These are phyloP conservation scores for Helogale parvula DNA, from an alignment of 2,113 vertebrate genomes.

Conservation along the genomic window DNA sequence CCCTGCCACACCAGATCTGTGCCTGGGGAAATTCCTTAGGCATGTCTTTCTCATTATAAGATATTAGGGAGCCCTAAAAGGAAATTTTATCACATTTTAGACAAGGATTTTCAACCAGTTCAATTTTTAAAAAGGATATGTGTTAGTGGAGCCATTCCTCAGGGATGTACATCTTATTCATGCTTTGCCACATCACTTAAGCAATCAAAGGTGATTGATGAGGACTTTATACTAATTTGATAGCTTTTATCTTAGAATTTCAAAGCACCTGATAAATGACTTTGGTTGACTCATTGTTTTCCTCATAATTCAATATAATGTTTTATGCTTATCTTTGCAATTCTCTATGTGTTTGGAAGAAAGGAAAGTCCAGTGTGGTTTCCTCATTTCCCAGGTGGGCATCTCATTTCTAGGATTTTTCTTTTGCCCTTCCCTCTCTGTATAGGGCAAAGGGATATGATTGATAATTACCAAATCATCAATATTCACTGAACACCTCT, in stretches of 20 bases:
- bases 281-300: conserved; percentile 45
- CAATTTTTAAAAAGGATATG: neutral
- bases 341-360: neutral
- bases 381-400: neutral
- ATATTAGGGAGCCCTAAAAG: neutral
- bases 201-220: conserved; percentile 17
- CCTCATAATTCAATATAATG: neutral
- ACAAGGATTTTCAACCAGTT: neutral
- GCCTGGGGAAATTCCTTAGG: neutral
- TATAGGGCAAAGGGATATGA: neutral
- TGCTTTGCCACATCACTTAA: neutral
- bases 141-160: neutral
- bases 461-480: neutral
- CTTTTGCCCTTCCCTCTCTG: neutral
- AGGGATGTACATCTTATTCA: neutral
- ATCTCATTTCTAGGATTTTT: neutral
- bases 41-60: neutral
- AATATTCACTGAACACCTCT: neutral
- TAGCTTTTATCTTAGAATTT: conserved; percentile 39
- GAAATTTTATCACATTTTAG: neutral
- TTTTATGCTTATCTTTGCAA: conserved; percentile 26
- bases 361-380: neutral
- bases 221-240: conserved; percentile 31
- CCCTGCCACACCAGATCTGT: neutral
- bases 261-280: conserved; percentile 26